These are phyloP conservation scores for Ephialtes manifestator DNA, from an alignment of 2,888 invertebrate species.

Conservation along the genomic window DNA sequence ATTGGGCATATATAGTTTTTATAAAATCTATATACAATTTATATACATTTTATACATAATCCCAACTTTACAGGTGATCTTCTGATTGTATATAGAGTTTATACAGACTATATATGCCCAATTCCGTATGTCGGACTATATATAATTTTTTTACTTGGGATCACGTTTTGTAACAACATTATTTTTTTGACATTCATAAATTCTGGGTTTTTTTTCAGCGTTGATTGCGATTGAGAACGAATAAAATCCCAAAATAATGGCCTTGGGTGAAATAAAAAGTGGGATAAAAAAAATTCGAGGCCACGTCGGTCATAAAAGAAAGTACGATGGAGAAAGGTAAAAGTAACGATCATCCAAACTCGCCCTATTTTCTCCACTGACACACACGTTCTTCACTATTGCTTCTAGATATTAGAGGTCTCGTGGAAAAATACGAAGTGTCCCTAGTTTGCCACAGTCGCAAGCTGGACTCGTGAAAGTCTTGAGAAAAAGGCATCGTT, in stretches of 20 bases:
- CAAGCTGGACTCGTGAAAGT: conserved; percentile 40
- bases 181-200: too few relatives aligned
- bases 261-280: background rate
- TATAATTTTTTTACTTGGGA: too few relatives aligned
- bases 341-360: conserved; percentile 31
- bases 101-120: too few relatives aligned
- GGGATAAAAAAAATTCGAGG: background rate
- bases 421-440: conserved; percentile 57
- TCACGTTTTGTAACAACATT: too few relatives aligned
- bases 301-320: background rate
- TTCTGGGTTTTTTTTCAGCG: too few relatives aligned
- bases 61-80: too few relatives aligned
- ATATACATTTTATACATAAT: too few relatives aligned
- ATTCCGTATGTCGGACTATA: too few relatives aligned
- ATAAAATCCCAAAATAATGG: background rate
- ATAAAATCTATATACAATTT: too few relatives aligned
- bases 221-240: background rate
- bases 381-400: conserved; percentile 31
- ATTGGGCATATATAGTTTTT: too few relatives aligned
- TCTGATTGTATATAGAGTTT: too few relatives aligned
- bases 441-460: conserved; percentile 20
- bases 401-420: conserved; percentile 60
- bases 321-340: background rate
- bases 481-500: conserved; percentile 27
- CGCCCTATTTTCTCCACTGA: conserved; percentile 2